Percentiles rank a stretch among this genome's conserved stretches.
phyloP scores from a whole-genome alignment of 2,797 vertebrate species.

The Lagodon rhomboides region DNA sequence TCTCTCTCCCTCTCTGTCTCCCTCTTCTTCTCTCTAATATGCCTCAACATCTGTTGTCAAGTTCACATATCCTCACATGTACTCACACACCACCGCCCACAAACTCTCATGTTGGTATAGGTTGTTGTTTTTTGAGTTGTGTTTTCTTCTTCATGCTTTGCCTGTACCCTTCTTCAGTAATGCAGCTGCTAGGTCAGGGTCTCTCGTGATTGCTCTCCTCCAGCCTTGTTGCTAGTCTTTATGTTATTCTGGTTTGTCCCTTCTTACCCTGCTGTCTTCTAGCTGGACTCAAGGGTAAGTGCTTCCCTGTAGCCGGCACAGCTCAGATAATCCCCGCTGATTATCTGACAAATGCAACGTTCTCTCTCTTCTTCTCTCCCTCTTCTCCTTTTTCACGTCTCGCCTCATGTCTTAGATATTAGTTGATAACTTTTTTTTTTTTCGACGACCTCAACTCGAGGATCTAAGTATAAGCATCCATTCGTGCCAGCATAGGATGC shows the following conservation, averaged over 20 bases:
- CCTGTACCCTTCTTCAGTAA: slow-evolving; percentile 92
- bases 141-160: slow-evolving; percentile 97
- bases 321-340: slow-evolving; percentile 99
- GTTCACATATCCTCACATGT: slow-evolving; percentile 79
- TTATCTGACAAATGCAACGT: slow-evolving; percentile 99
- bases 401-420: slow-evolving; percentile 97
- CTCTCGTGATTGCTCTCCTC: slow-evolving; percentile 99
- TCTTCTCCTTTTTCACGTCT: slow-evolving; percentile 91
- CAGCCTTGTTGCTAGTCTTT: slow-evolving; percentile 99
- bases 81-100: slow-evolving; percentile 82
- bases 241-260: slow-evolving; percentile 99
- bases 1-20: slow-evolving; percentile 43
- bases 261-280: slow-evolving; percentile 99
- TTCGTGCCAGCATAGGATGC: slow-evolving; percentile 97
- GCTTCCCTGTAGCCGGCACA: slow-evolving; percentile 99
- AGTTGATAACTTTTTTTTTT: slow-evolving; percentile 89
- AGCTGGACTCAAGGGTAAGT: slow-evolving; percentile 99
- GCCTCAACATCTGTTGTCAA: slow-evolving; percentile 76
- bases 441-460: slow-evolving; percentile 90
- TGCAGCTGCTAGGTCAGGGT: slow-evolving; percentile 98
- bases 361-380: slow-evolving; percentile 90
- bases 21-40: slow-evolving; percentile 65
- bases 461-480: slow-evolving; percentile 95
- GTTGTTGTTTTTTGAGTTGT: slow-evolving; percentile 87
- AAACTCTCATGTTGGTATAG: slow-evolving; percentile 85